Evolutionary conservation across 2,113 vertebrate species (phyloP).

Genomic region (Tautogolabrus adspersus): DNA sequence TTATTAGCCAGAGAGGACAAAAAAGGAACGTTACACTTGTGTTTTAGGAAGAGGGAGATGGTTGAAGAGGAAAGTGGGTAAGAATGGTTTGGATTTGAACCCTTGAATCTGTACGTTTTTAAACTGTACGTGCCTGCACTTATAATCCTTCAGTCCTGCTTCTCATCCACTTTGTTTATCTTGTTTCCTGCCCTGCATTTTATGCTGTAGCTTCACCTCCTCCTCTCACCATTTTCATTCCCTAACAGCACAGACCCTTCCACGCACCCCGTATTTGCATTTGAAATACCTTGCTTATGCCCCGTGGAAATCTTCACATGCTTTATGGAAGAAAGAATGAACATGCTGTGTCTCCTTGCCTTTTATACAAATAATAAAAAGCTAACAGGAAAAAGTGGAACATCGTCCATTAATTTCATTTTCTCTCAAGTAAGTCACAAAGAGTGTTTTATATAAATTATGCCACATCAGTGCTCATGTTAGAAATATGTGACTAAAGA

Average conservation of each 20-base stretch:
- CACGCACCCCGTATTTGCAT: slow-evolving; percentile 24
- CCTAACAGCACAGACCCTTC: slow-evolving; percentile 16
- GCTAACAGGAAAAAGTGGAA: background rate
- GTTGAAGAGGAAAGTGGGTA: slow-evolving; percentile 1
- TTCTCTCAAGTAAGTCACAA: background rate
- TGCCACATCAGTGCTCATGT: background rate
- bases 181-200: background rate
- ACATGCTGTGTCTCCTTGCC: background rate
- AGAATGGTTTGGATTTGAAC: background rate
- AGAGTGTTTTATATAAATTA: background rate
- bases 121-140: background rate
- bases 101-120: background rate
- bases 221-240: slow-evolving; percentile 16
- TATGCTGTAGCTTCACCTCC: slow-evolving; percentile 6
- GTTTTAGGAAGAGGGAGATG: too few species aligned
- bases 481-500: background rate
- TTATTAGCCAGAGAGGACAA: too few species aligned
- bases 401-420: background rate
- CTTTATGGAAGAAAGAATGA: background rate
- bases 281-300: slow-evolving; percentile 21
- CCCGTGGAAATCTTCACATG: background rate
- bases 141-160: background rate
- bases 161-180: background rate
- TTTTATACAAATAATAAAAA: background rate
- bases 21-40: too few species aligned